Base-by-base conservation (phyloP, 1,140 invertebrate species). In the Sitodiplosis mosellana region DNA sequence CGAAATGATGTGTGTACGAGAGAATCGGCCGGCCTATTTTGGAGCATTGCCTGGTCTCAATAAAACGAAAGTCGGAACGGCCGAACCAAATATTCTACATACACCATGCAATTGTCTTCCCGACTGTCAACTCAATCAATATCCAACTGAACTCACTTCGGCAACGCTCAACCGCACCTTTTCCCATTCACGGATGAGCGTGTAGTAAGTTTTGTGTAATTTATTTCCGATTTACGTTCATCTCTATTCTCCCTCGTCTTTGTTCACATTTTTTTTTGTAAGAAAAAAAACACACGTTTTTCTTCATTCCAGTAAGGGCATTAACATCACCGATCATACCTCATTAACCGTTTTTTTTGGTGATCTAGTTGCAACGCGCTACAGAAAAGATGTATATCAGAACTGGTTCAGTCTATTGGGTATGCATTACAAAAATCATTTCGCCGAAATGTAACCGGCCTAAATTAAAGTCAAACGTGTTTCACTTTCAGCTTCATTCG, bases 271-370 rank as follows among this genome's bases (percentile, higher is more conserved):
- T 15, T 18, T 40, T 14, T 5, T 34, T 47, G 6, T 47, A 5
- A 42, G 27, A 7, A 19, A 4, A 48, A 33, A 43, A n/a, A 43
- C 14, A 27, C 12, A 48, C 34, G 6, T 34, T 46, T 18, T 37
- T 44, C 52, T 52, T 52, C 59, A 48, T 66, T 69, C 51, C 56
- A 70, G 65, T 48, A 69, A 68, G 33, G 60, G 64, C 15, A 56
- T 67, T 7, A 55, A 61, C 19, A 47, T 67, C 36, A 57, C 62
- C 19, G 73, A 77, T 47, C 63, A 65, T 20, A 75, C 74, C 6
- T 56, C 75, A 7, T 48, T 77, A n/a, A 74, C 77, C 51, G 64
- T 79, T 2, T 78, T 72, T 53, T 78, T 73, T 52, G 73, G 73
- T 53, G 72, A 75, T 53, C 55, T 78, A 36, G 67, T 75, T 42